Percentiles rank a stretch among this genome's conserved stretches.
phyloP scores from a whole-genome alignment of 2,797 vertebrate species.

The Poeciliopsis presidionis region DNA sequence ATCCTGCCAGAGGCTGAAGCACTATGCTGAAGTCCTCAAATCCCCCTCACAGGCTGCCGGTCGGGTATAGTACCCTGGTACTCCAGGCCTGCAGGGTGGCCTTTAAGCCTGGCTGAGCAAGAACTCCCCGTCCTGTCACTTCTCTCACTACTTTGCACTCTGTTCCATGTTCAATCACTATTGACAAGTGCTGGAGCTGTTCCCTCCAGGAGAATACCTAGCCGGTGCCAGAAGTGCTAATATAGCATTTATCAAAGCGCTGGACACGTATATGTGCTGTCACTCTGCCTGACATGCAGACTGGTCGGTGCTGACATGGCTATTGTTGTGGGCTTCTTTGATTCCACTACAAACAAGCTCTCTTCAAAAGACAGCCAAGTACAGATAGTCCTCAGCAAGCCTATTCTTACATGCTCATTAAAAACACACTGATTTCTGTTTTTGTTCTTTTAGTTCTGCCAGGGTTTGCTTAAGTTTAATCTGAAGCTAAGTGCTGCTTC shows the following conservation, averaged over 20 bases:
- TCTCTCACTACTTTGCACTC: conserved; percentile 78
- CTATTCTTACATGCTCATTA: conserved; percentile 41
- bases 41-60: conserved; percentile 53
- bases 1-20: conserved; percentile 80
- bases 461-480: conserved; percentile 85
- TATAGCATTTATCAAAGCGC: conserved; percentile 90
- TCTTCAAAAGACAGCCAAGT: conserved; percentile 80
- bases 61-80: conserved; percentile 71
- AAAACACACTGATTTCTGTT: conserved; percentile 74
- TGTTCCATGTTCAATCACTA: conserved; percentile 85
- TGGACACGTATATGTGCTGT: conserved; percentile 68
- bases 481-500: conserved; percentile 88
- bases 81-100: conserved; percentile 86
- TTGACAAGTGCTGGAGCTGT: conserved; percentile 90
- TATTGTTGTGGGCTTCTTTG: conserved; percentile 59
- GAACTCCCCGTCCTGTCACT: conserved; percentile 83
- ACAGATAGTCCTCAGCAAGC: conserved; percentile 60
- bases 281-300: conserved; percentile 80
- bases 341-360: conserved; percentile 80
- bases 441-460: conserved; percentile 73
- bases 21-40: conserved; percentile 42
- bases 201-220: conserved; percentile 86
- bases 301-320: conserved; percentile 55
- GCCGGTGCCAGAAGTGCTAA: conserved; percentile 88
- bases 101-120: conserved; percentile 93